Conservation (phyloP, 2,113 vertebrate species). For the Neodon shergylaensis region DNA sequence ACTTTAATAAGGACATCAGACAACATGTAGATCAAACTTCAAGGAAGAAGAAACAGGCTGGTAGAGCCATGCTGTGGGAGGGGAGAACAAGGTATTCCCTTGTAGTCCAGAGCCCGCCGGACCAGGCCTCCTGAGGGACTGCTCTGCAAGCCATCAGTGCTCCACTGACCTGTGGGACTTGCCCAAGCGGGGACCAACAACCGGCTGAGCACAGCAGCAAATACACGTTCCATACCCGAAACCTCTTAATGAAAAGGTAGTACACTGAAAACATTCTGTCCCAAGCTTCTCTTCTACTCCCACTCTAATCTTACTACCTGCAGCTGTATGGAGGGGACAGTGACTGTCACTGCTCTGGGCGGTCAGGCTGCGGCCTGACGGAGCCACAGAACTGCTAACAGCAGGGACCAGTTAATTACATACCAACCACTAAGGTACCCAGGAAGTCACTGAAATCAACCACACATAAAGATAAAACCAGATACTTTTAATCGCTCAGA, state of each 20-base stretch:
- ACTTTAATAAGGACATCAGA: background rate
- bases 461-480: conserved; percentile 33
- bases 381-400: background rate
- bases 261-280: background rate
- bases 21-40: background rate
- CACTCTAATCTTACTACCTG: background rate
- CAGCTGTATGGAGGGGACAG: background rate
- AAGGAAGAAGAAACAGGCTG: background rate
- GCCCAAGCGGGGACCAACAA: background rate
- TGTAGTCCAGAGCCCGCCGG: background rate
- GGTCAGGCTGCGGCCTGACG: background rate
- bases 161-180: background rate
- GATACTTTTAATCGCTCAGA: conserved; percentile 62
- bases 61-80: background rate
- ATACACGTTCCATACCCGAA: background rate
- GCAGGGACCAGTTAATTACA: background rate
- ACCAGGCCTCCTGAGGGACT: background rate
- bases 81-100: background rate
- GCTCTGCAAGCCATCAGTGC: background rate
- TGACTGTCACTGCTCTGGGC: background rate
- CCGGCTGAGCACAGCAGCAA: background rate
- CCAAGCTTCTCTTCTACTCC: background rate
- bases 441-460: conserved; percentile 31
- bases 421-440: background rate
- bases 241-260: background rate